phyloP scores from a whole-genome alignment of 2,888 invertebrate genomes.

The Papilio elwesi region DNA sequence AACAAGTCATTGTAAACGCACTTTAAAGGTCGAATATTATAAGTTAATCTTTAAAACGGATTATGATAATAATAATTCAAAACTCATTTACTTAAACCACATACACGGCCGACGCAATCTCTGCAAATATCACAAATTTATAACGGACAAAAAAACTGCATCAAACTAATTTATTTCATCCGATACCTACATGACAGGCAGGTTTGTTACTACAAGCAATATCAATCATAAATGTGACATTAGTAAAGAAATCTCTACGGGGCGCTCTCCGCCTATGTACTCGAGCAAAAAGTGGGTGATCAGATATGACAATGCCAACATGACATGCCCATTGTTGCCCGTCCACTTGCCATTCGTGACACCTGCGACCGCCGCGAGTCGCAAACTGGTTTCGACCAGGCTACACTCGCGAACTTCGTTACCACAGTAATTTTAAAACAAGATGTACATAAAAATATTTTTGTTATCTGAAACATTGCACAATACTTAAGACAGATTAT shows the following conservation, averaged over 20 bases:
- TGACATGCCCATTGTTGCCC: constrained; percentile 56
- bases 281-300: constrained; percentile 54
- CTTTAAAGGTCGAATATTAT: no score
- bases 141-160: not conserved
- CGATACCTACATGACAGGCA: not conserved
- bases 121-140: constrained; percentile 10
- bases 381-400: constrained; percentile 48
- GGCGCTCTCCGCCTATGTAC: constrained; percentile 61
- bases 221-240: constrained; percentile 20
- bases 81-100: no score
- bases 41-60: no score
- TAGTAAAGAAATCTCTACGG: constrained; percentile 19
- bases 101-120: not conserved
- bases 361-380: constrained; percentile 52
- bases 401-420: constrained; percentile 37
- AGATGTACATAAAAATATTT: not conserved
- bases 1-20: no score
- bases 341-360: constrained; percentile 60
- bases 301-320: constrained; percentile 55
- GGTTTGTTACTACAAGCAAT: not conserved
- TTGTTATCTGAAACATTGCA: no score
- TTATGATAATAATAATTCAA: no score
- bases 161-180: constrained; percentile 10
- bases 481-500: not conserved
- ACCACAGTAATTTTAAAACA: not conserved